Conservation (phyloP, 2,113 vertebrate genomes). For the Seriola rivoliana region DNA sequence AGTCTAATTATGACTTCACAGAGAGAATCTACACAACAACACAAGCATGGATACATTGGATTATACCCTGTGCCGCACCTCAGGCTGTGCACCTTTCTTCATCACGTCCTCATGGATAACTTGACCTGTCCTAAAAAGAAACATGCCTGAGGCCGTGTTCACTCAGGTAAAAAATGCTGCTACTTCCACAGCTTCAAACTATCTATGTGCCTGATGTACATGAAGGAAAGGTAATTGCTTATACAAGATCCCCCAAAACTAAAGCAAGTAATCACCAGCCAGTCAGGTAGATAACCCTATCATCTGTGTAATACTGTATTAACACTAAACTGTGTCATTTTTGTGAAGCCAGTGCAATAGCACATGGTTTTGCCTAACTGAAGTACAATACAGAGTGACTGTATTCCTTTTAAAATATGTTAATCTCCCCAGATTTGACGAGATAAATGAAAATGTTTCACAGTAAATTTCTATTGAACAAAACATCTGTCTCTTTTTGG, state of each 20-base stretch:
- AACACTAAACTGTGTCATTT: neutral
- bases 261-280: neutral
- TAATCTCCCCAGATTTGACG: neutral
- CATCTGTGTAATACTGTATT: neutral
- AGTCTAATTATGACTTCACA: slow-evolving; percentile 66
- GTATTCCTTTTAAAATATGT: neutral
- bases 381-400: neutral
- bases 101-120: slow-evolving; percentile 65
- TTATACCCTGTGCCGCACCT: slow-evolving; percentile 48
- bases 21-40: slow-evolving; percentile 61
- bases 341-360: too few relatives aligned
- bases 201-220: neutral
- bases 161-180: slow-evolving; percentile 34
- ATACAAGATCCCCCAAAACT: slow-evolving; percentile 5
- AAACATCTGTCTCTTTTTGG: neutral
- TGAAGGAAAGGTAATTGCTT: slow-evolving; percentile 12
- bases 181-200: slow-evolving; percentile 36
- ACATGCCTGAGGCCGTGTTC: slow-evolving; percentile 42
- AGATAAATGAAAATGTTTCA: neutral
- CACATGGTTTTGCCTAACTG: too few relatives aligned
- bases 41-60: slow-evolving; percentile 60
- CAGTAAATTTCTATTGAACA: too few relatives aligned
- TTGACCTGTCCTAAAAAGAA: slow-evolving; percentile 67
- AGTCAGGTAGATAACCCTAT: neutral
- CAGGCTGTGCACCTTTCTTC: slow-evolving; percentile 57